These are phyloP conservation scores for Eumeta japonica DNA, from an alignment of 1,140 invertebrate genomes.

Conservation along the genomic window DNA sequence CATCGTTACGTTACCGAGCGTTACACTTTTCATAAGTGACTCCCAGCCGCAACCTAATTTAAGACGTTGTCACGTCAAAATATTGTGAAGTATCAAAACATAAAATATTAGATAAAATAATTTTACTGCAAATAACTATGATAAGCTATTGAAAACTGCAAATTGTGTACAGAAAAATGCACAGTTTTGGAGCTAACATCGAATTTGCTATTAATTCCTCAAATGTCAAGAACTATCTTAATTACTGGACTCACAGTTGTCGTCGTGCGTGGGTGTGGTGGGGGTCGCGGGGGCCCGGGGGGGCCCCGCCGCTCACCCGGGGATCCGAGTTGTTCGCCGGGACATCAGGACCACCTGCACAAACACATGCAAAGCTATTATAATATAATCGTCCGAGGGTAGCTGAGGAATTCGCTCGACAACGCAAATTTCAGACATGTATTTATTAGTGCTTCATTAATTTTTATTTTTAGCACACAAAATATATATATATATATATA, in stretches of 20 bases:
- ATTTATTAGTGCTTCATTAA: background rate
- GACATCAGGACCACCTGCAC: slow-evolving; percentile 63
- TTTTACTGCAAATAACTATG: no score
- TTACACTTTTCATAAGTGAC: no score
- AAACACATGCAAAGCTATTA: background rate
- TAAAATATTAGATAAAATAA: no score
- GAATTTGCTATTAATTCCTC: no score
- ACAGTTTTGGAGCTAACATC: no score
- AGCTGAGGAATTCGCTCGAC: slow-evolving; percentile 3
- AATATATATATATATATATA: background rate
- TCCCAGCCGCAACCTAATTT: no score
- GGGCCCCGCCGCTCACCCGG: slow-evolving; percentile 48
- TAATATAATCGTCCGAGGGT: background rate
- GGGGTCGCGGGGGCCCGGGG: slow-evolving; percentile 57
- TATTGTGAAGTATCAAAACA: no score
- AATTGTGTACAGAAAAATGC: no score
- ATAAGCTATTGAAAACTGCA: no score
- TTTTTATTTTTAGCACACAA: background rate
- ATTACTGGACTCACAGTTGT: slow-evolving; percentile 50
- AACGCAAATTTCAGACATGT: background rate
- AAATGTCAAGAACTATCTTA: no score
- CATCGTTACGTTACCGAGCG: no score
- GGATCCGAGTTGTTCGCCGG: slow-evolving; percentile 61
- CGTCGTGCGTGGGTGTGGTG: slow-evolving; percentile 48
- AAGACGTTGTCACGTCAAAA: no score